These are phyloP conservation scores for Temnopleurus reevesii DNA, from an alignment of 53 echinoderm and acorn worm genomes.

Conservation along the genomic window DNA sequence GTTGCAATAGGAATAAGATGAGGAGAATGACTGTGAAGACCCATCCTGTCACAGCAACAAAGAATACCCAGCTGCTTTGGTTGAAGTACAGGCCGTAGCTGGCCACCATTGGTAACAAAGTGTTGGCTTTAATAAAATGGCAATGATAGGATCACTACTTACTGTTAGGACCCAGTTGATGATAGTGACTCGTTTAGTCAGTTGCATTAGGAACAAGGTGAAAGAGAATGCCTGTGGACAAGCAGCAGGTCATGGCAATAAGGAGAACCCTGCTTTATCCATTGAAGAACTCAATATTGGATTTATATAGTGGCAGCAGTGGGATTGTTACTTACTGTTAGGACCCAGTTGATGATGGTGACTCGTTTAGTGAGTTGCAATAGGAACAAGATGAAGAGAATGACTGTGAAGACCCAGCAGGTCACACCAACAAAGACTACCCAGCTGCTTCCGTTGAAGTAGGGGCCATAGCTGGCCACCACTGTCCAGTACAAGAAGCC, in stretches of 20 bases:
- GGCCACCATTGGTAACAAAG: not conserved
- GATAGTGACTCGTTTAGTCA: constrained; percentile 64
- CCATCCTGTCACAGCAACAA: not conserved
- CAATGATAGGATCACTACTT: not conserved
- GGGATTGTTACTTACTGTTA: constrained; percentile 63
- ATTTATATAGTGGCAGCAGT: not conserved
- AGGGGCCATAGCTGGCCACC: constrained; percentile 1
- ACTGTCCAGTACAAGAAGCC: constrained; percentile 72
- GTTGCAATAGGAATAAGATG: not conserved
- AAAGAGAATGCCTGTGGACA: constrained; percentile 63
- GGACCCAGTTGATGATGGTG: constrained; percentile 72
- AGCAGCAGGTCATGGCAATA: constrained; percentile 58
- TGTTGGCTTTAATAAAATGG: not conserved
- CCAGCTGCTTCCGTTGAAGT: constrained; percentile 53
- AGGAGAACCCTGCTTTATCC: constrained; percentile 59
- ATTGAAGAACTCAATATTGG: not conserved
- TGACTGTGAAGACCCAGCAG: constrained; percentile 64
- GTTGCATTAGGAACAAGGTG: constrained; percentile 49
- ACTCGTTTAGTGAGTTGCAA: constrained; percentile 60
- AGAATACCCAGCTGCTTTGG: not conserved
- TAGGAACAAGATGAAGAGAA: constrained; percentile 62
- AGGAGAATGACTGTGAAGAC: not conserved
- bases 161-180: constrained; percentile 80
- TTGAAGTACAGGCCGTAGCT: not conserved
- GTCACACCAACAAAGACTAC: constrained; percentile 57